Base-by-base conservation (phyloP, 2,888 invertebrate genomes). In the Andrena flavipes region DNA sequence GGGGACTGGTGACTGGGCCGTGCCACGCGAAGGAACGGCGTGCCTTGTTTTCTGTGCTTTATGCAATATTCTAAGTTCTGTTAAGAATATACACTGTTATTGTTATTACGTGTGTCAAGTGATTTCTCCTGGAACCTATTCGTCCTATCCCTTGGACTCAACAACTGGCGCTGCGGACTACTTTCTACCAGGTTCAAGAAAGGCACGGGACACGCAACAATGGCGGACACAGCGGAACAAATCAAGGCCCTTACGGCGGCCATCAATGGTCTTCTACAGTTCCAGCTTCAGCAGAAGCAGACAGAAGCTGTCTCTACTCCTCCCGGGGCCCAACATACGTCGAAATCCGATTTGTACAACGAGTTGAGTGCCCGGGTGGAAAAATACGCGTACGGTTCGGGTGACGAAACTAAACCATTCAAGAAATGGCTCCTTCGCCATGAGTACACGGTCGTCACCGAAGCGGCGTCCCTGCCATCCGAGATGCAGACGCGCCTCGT, bases 171-270 rank as follows among this genome's bases (percentile, higher is more conserved):
- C 30, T 60, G 60, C 60, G 60, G 60, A 60, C 7, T 54, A 49
- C 7, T 0, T 26, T 59, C 13, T 29, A 29, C 10, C 35, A 1
- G 10, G 10, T 26, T 59, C 10, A 13, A 26, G 26, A 59, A 26
- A 13, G 6, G 6, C 13, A 60, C 60, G n/a, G 1, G 30, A 5
- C 3, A 16, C 5, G 7, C 5, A 16, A 60, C 30, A 30, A 60
- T 60, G 60, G 4, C 60, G 60, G 60, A 60, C 29, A 10, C 30
- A 10, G 29, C 29, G 0, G 60, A 60, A 16, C 60, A 60, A 13
- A 60, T 60, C 60, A 60, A 60, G 29, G 60, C 60, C 60, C 60
- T 60, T 6, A 60, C 60, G 29, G 60, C 30, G 16, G 60, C 60
- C 16, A 29, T 60, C 16, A 29, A 60, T 5, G 30, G 60, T 0